phyloP scores from a whole-genome alignment of 2,797 vertebrate genomes.

The Enteromius unitaeniatus region DNA sequence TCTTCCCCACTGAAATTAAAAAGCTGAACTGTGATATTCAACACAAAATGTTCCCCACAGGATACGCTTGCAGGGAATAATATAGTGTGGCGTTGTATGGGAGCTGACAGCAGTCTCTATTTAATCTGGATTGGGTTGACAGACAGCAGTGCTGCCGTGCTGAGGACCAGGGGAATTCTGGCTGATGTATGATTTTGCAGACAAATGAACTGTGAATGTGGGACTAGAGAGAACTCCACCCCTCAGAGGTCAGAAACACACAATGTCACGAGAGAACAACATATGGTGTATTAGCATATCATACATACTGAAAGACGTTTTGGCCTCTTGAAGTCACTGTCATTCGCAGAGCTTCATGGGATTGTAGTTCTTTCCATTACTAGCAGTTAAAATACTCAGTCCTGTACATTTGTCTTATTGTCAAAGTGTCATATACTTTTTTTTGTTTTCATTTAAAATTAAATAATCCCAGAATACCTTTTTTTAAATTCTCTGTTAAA shows the following conservation, averaged over 20 bases:
- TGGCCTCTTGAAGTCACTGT: background rate
- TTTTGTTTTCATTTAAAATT: background rate
- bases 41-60: slow-evolving; percentile 36
- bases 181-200: slow-evolving; percentile 47
- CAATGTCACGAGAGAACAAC: slow-evolving; percentile 16
- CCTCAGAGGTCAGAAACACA: slow-evolving; percentile 19
- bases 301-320: slow-evolving; percentile 5
- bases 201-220: slow-evolving; percentile 57
- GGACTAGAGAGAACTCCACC: slow-evolving; percentile 31
- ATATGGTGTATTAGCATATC: slow-evolving; percentile 18
- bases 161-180: slow-evolving; percentile 16
- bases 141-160: slow-evolving; percentile 23
- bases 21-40: slow-evolving; percentile 31
- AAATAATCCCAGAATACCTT: background rate
- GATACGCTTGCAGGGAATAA: slow-evolving; percentile 43
- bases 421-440: background rate
- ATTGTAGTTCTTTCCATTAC: background rate
- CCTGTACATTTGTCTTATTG: background rate
- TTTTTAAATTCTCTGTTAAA: background rate
- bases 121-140: slow-evolving; percentile 44
- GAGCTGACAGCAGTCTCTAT: slow-evolving; percentile 35
- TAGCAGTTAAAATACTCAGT: background rate
- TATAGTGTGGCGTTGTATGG: slow-evolving; percentile 41
- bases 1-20: slow-evolving; percentile 40
- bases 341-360: background rate